These are phyloP conservation scores for Papilio polytes DNA, from an alignment of 1,140 invertebrate genomes.

Conservation along the genomic window DNA sequence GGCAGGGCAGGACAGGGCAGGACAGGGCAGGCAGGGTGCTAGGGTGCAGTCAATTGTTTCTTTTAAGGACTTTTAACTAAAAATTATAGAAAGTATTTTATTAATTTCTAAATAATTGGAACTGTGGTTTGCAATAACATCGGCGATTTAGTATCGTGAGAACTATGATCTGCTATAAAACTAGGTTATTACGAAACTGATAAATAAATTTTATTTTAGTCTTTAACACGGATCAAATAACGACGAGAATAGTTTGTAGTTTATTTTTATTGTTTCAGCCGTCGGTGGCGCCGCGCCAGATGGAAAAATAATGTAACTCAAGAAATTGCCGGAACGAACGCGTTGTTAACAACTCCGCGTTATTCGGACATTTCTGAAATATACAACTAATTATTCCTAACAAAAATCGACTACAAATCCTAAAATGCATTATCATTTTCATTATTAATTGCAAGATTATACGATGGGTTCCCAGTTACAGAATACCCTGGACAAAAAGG, in stretches of 20 bases:
- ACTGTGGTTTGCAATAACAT: not conserved
- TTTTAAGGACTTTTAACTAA: too few species aligned
- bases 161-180: slow-evolving; percentile 5
- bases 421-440: too few species aligned
- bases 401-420: not conserved
- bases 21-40: too few species aligned
- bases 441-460: too few species aligned
- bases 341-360: not conserved
- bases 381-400: not conserved
- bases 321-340: slow-evolving; percentile 10
- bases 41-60: too few species aligned
- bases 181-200: not conserved
- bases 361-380: not conserved
- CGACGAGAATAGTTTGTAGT: slow-evolving; percentile 23
- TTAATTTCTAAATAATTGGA: not conserved
- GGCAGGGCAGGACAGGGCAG: too few species aligned
- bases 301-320: slow-evolving; percentile 29
- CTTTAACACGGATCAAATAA: not conserved
- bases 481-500: too few species aligned
- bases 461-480: too few species aligned
- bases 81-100: too few species aligned
- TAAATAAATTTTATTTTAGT: slow-evolving; percentile 19
- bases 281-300: slow-evolving; percentile 23
- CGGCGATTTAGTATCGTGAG: not conserved
- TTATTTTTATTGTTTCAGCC: slow-evolving; percentile 24